Percentiles rank a stretch among this genome's conserved stretches.
These are phyloP conservation scores for Tarsius wallacei DNA, from an alignment of 2,797 vertebrate species.

Conservation along the genomic window DNA sequence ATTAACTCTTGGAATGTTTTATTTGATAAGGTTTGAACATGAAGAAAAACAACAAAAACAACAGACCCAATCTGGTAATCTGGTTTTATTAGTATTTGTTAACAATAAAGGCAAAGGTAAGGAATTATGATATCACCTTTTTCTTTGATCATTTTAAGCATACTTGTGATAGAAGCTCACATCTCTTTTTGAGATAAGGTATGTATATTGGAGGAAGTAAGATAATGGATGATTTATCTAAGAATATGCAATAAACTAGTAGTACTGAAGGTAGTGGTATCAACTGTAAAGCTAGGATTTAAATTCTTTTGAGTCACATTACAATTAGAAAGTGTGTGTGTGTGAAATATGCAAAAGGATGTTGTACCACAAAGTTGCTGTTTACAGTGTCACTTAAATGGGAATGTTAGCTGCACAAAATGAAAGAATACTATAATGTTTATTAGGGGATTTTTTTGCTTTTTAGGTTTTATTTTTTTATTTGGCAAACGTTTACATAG, in stretches of 20 bases:
- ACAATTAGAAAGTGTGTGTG: conserved; percentile 53
- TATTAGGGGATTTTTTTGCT: not conserved
- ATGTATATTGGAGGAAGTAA: not conserved
- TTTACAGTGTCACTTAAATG: not conserved
- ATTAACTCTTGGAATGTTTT: conserved; percentile 18
- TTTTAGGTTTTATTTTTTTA: not conserved
- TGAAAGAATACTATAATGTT: conserved; percentile 23
- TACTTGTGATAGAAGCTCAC: conserved; percentile 11
- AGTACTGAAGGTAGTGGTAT: not conserved
- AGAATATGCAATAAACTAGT: conserved; percentile 2
- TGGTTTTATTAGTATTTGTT: conserved; percentile 47
- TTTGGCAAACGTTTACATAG: conserved; percentile 6
- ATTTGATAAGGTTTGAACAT: not conserved
- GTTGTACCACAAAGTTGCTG: not conserved
- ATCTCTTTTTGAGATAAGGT: conserved; percentile 38
- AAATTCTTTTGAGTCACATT: conserved; percentile 38
- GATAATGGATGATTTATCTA: conserved; percentile 53
- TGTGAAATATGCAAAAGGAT: not conserved
- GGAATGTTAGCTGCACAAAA: not conserved
- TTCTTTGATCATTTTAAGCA: conserved; percentile 42
- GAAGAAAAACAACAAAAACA: conserved; percentile 33
- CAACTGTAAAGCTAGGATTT: conserved; percentile 26
- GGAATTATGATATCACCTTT: not conserved
- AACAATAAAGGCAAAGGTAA: conserved; percentile 57
- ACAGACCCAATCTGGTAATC: not conserved